These are phyloP conservation scores for Alosa sapidissima DNA, from an alignment of 2,797 vertebrate genomes.

Conservation along the genomic window DNA sequence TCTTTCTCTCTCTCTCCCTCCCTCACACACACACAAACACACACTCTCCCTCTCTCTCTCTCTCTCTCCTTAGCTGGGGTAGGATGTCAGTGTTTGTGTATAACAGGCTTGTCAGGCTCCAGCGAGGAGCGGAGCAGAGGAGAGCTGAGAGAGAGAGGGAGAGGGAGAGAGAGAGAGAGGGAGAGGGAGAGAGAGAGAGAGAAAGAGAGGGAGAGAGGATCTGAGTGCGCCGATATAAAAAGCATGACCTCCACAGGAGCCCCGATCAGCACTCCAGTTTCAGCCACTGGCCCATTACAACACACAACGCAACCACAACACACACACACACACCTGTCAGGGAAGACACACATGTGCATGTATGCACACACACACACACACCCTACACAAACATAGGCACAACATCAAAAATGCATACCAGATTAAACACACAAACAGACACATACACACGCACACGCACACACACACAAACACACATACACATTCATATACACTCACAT, in stretches of 20 bases:
- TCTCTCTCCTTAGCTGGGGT: background rate
- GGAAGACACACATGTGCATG: background rate
- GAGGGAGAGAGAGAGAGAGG: slow-evolving; percentile 4
- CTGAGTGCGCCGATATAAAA: slow-evolving; percentile 43
- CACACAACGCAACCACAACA: slow-evolving; percentile 48
- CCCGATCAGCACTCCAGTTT: slow-evolving; percentile 47
- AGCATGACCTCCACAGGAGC: slow-evolving; percentile 48
- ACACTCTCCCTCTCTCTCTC: background rate
- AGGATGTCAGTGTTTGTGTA: slow-evolving; percentile 20
- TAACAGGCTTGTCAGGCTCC: slow-evolving; percentile 9
- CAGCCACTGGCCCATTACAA: slow-evolving; percentile 42
- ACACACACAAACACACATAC: slow-evolving; percentile 23
- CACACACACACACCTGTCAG: slow-evolving; percentile 30
- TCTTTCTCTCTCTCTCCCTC: too few species aligned
- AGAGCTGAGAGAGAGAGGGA: slow-evolving; percentile 9
- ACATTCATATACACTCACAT: slow-evolving; percentile 37
- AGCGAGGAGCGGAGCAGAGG: background rate
- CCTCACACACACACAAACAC: slow-evolving; percentile 3
- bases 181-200: background rate
- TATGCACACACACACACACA: slow-evolving; percentile 25
- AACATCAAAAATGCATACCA: too few species aligned
- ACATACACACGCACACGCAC: background rate
- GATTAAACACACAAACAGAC: background rate
- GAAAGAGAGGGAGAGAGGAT: background rate
- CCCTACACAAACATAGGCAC: background rate